Conservation (phyloP, 2,113 vertebrate species). For the Platysteira castanea region DNA sequence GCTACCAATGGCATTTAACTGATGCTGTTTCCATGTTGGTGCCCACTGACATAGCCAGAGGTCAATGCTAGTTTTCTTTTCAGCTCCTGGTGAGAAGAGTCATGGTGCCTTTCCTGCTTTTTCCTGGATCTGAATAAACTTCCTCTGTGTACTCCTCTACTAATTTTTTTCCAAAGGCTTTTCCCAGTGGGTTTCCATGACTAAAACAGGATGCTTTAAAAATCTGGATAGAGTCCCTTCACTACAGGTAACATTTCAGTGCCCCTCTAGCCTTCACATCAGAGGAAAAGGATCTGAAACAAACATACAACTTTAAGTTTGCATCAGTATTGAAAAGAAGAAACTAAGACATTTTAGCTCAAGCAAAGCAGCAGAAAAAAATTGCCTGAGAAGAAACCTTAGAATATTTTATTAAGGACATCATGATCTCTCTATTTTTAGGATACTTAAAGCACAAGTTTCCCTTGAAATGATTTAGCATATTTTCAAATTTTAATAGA, state of each 20-base stretch:
- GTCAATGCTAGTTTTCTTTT: neutral
- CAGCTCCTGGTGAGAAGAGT: neutral
- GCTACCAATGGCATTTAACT: neutral
- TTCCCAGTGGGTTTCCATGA: neutral
- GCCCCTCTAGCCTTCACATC: neutral
- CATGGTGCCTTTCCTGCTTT: neutral
- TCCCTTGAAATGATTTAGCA: neutral
- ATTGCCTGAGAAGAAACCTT: neutral
- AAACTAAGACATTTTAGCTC: neutral
- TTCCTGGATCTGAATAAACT: neutral
- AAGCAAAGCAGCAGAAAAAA: neutral
- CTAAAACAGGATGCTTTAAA: neutral
- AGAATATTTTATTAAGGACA: neutral
- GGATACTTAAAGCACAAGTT: neutral
- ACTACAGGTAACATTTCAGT: neutral
- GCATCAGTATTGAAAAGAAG: neutral
- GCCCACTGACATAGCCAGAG: neutral
- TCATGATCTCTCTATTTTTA: neutral
- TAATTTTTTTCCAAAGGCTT: neutral
- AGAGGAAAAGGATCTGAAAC: neutral
- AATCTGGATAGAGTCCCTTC: neutral
- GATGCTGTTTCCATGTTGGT: neutral
- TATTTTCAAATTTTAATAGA: neutral
- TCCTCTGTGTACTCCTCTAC: neutral
- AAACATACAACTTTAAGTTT: neutral